phyloP scores from a whole-genome alignment of 1,140 invertebrate genomes.

The Scaptodrosophila lebanonensis region DNA sequence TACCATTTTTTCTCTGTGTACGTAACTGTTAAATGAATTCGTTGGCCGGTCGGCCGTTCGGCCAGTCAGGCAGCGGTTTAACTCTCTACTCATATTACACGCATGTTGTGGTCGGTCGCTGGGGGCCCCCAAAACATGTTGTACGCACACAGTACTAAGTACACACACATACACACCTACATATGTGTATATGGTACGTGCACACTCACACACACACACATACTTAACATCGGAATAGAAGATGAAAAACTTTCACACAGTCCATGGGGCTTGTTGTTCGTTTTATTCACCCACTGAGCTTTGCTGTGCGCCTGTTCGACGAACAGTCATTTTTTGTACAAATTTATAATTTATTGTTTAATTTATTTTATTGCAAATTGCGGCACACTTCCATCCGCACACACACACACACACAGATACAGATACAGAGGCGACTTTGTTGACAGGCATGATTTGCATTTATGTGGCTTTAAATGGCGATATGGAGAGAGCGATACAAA shows the following conservation, averaged over 20 bases:
- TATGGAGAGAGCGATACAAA: conserved; percentile 7
- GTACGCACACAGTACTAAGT: neutral
- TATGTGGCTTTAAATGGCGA: conserved; percentile 5
- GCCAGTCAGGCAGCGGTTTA: conserved; percentile 5
- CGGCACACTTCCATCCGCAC: neutral
- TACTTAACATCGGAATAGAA: conserved; percentile 32
- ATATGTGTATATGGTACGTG: neutral
- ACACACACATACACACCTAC: conserved; percentile 4
- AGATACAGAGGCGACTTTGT: too few species aligned
- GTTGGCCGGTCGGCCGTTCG: too few species aligned
- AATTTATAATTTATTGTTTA: conserved; percentile 76
- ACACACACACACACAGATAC: neutral
- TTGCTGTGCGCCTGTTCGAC: conserved; percentile 60
- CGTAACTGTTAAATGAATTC: too few species aligned
- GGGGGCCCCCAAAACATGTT: conserved; percentile 14
- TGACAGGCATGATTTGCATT: conserved; percentile 1
- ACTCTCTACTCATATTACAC: conserved; percentile 9
- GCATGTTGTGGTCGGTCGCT: too few species aligned
- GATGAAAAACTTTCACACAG: conserved; percentile 57
- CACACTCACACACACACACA: too few species aligned
- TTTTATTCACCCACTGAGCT: neutral
- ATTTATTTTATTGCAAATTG: conserved; percentile 71
- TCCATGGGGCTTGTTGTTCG: conserved; percentile 8
- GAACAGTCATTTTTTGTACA: conserved; percentile 74
- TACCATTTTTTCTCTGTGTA: too few species aligned